phyloP scores from a whole-genome alignment of 1,140 invertebrate species.

The Cotesia chilonis region DNA sequence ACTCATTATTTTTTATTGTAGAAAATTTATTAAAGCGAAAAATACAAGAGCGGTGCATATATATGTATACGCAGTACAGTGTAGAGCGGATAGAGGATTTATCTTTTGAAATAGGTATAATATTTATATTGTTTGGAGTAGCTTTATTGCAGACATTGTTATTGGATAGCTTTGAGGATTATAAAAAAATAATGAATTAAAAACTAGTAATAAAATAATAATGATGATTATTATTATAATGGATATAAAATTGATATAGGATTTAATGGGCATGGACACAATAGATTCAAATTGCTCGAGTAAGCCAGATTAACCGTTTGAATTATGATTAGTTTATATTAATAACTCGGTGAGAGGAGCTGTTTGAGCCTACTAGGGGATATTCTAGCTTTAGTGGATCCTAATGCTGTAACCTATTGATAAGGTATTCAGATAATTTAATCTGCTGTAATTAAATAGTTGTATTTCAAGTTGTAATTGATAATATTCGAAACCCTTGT shows the following conservation, averaged over 20 bases:
- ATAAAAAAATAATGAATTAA: not conserved
- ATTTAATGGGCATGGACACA: conserved; percentile 8
- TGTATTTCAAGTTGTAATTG: too few relatives aligned
- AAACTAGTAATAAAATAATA: conserved; percentile 3
- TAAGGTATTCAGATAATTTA: too few relatives aligned
- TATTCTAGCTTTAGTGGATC: not conserved
- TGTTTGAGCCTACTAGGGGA: not conserved
- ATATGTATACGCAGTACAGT: too few relatives aligned
- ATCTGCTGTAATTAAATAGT: too few relatives aligned
- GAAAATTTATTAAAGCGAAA: too few relatives aligned
- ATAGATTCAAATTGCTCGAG: conserved; percentile 1
- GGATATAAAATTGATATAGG: not conserved
- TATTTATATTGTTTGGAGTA: too few relatives aligned
- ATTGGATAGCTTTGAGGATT: conserved; percentile 5
- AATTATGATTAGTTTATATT: conserved; percentile 25
- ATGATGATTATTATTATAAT: not conserved
- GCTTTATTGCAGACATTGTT: not conserved
- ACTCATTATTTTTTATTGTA: not conserved
- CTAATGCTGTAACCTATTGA: not conserved
- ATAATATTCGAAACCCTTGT: too few relatives aligned
- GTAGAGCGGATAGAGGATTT: too few relatives aligned
- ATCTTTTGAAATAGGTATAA: too few relatives aligned
- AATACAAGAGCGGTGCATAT: too few relatives aligned
- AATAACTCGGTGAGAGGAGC: conserved; percentile 13
- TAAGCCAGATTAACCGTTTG: conserved; percentile 22